Evolutionary conservation across 2,113 vertebrate species (phyloP), one percentile per base, ranked within the genome.

Genomic region (Crypturellus undulatus): DNA sequence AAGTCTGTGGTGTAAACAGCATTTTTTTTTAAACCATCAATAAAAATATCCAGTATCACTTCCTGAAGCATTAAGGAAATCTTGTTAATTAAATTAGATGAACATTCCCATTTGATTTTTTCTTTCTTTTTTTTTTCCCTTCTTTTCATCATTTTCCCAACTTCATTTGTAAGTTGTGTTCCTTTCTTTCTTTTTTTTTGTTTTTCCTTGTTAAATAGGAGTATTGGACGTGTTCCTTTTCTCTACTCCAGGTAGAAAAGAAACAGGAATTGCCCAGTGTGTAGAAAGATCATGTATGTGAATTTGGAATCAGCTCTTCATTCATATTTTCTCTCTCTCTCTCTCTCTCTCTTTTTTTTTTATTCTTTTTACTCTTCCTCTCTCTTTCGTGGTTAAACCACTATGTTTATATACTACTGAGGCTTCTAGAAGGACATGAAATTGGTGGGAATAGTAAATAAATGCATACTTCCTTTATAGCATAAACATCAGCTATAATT

Each of bases 401-500:
- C 54, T 52, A 14, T 26, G 10, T 25, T 90, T 64, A 59, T 42
- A 16, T 0, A 2, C 18, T 59, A n/a, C 13, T 4, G 62, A 80
- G 77, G 64, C 28, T 72, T 89, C 2, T 10, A 30, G 12, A 25
- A 26, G 17, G 60, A 51, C 38, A 54, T 85, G 80, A 91, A 90
- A 21, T 0, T 0, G 4, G 11, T 67, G 21, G 17, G 12, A 85
- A 34, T 85, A 11, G 54, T 68, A 32, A 36, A 22, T 1, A 5
- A 40, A 42, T 47, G 3, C 3, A 4, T 34, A 22, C 10, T 87
- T 79, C 12, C n/a, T 71, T 80, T 60, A 4, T n/a, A 19, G 17
- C 0, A 59, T 63, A 32, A 80, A 9, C 21, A 34, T 63, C 72
- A 0, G 4, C 34, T 6, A 0, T 70, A 2, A 73, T 34, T 10